Conservation (phyloP, 2,113 vertebrate species). For the Elaphurus davidianus region DNA sequence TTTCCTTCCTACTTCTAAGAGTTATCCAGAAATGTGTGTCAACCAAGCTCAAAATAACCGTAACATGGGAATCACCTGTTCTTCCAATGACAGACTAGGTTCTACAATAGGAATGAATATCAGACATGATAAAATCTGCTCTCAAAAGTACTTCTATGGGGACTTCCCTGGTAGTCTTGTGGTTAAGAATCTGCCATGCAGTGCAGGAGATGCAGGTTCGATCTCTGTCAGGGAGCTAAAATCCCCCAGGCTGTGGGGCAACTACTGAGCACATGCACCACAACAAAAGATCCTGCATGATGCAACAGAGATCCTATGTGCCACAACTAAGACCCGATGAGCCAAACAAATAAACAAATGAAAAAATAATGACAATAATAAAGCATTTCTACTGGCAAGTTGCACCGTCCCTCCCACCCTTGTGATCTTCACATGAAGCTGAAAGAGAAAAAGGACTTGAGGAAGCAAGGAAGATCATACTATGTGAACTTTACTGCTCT, state of each 20-base stretch:
- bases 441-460: slow-evolving; percentile 10
- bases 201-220: not conserved
- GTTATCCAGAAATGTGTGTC: not conserved
- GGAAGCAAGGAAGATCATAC: not conserved
- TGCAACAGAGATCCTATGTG: not conserved
- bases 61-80: not conserved
- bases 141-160: not conserved
- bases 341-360: not conserved
- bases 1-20: not conserved
- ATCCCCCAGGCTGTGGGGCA: not conserved
- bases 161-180: not conserved
- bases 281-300: not conserved
- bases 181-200: not conserved
- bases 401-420: not conserved
- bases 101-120: slow-evolving; percentile 8
- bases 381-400: not conserved
- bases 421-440: slow-evolving; percentile 8
- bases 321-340: not conserved
- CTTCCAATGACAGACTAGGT: not conserved
- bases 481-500: not conserved
- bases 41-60: not conserved
- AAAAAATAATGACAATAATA: not conserved
- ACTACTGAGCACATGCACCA: not conserved
- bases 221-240: not conserved
- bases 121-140: slow-evolving; percentile 39